Percentiles rank a stretch among this genome's conserved stretches.
Evolutionary conservation across 2,888 invertebrate species (phyloP).

Genomic region (Nectonema munidae): DNA sequence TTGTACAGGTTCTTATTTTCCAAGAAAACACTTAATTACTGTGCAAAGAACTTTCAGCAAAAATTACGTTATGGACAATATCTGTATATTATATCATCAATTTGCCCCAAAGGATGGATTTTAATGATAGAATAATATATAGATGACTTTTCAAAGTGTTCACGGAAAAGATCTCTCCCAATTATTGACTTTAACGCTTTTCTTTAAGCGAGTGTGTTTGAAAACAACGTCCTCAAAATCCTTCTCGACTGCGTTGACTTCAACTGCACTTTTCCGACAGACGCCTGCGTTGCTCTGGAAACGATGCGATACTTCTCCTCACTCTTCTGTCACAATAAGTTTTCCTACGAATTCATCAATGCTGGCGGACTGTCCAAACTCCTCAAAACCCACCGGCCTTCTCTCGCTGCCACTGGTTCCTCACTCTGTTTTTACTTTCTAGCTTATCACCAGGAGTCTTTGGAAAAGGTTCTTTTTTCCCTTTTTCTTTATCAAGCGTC

Average conservation of each 20-base stretch:
- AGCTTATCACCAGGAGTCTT: conserved; percentile 79
- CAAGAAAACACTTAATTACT: too few relatives aligned
- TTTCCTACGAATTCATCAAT: conserved; percentile 70
- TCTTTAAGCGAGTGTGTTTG: too few relatives aligned
- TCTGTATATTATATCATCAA: too few relatives aligned
- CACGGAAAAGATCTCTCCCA: too few relatives aligned
- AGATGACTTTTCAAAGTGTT: too few relatives aligned
- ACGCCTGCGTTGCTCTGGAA: conserved; percentile 72
- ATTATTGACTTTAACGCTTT: too few relatives aligned
- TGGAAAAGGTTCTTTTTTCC: conserved; percentile 40
- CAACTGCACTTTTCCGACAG: conserved; percentile 21
- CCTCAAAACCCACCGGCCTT: conserved; percentile 57
- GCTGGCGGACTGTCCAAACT: conserved; percentile 50
- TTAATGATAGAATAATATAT: too few relatives aligned
- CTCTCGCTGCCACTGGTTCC: conserved; percentile 74
- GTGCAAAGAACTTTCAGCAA: too few relatives aligned
- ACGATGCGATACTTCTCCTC: conserved; percentile 56
- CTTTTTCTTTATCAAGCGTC: background rate
- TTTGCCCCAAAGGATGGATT: too few relatives aligned
- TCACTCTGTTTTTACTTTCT: conserved; percentile 79
- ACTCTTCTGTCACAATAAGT: conserved; percentile 78
- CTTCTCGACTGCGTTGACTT: conserved; percentile 64
- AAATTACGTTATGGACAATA: too few relatives aligned
- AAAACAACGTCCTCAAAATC: conserved; percentile 54
- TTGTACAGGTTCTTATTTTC: too few relatives aligned